A percentile compares a stretch with the other conserved stretches of the same genome.
These are phyloP conservation scores for Hylia prasina DNA, from an alignment of 2,113 vertebrate genomes.

Conservation along the genomic window DNA sequence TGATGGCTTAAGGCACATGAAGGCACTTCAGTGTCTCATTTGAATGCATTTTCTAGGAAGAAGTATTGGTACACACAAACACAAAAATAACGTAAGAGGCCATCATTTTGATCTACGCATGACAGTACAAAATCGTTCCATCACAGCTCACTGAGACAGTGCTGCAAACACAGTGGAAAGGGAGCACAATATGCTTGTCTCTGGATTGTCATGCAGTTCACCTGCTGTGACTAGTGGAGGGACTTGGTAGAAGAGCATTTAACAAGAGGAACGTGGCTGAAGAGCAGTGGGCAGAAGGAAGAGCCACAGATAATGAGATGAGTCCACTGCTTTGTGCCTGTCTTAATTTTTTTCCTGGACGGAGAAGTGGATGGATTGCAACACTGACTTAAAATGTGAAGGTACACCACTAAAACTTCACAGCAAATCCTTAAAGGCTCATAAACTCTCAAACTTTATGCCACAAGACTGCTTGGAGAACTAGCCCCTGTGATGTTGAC, in stretches of 20 bases:
- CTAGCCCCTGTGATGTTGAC: not conserved
- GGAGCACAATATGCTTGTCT: not conserved
- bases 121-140: not conserved
- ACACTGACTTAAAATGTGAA: not conserved
- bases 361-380: not conserved
- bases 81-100: not conserved
- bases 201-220: not conserved
- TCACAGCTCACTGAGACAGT: not conserved
- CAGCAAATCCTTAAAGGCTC: not conserved
- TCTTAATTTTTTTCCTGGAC: not conserved
- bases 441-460: not conserved
- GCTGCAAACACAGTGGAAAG: not conserved
- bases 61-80: not conserved
- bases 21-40: not conserved
- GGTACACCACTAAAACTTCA: not conserved
- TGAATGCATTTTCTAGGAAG: not conserved
- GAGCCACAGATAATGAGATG: not conserved
- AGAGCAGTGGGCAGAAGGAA: not conserved
- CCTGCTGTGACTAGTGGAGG: rapidly evolving
- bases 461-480: not conserved
- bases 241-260: not conserved
- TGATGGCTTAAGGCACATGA: not conserved
- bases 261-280: not conserved
- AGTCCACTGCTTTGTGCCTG: not conserved
- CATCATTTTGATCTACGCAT: not conserved